phyloP scores from a whole-genome alignment of 2,888 invertebrate genomes.

The Thera britannica region DNA sequence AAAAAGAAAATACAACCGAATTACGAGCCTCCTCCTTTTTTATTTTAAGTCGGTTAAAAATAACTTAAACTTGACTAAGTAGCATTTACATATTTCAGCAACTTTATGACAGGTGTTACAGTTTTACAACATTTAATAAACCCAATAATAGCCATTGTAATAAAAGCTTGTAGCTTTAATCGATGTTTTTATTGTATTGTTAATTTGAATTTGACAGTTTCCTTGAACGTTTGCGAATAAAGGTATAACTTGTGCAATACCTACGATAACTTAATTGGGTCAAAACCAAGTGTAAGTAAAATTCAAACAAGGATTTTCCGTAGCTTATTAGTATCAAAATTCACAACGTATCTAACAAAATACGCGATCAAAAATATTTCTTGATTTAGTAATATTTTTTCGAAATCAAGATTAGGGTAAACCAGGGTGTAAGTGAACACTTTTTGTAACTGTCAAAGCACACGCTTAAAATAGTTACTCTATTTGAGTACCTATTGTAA shows the following conservation, averaged over 20 bases:
- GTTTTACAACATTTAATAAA: slow-evolving; percentile 27
- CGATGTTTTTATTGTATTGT: slow-evolving; percentile 20
- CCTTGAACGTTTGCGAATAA: slow-evolving; percentile 26
- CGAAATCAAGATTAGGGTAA: no score
- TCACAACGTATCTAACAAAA: no score
- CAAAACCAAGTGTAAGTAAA: background rate
- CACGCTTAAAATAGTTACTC: no score
- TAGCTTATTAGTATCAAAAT: background rate
- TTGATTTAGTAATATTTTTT: no score
- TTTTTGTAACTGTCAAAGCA: background rate
- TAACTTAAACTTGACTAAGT: no score
- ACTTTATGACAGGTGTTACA: slow-evolving; percentile 17
- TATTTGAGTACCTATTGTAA: no score
- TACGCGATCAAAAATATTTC: no score
- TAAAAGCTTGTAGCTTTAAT: slow-evolving; percentile 18
- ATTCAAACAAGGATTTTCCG: background rate
- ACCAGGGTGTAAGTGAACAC: background rate
- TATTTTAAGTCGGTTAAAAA: no score
- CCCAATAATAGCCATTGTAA: slow-evolving; percentile 26
- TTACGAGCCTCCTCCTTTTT: no score
- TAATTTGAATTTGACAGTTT: slow-evolving; percentile 28
- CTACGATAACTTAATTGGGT: no score
- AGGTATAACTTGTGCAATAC: slow-evolving; percentile 14
- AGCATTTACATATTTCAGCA: no score
- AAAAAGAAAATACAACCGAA: no score